Evolutionary conservation across 2,113 vertebrate genomes (phyloP).

Genomic region (Mormyrus iriodes): DNA sequence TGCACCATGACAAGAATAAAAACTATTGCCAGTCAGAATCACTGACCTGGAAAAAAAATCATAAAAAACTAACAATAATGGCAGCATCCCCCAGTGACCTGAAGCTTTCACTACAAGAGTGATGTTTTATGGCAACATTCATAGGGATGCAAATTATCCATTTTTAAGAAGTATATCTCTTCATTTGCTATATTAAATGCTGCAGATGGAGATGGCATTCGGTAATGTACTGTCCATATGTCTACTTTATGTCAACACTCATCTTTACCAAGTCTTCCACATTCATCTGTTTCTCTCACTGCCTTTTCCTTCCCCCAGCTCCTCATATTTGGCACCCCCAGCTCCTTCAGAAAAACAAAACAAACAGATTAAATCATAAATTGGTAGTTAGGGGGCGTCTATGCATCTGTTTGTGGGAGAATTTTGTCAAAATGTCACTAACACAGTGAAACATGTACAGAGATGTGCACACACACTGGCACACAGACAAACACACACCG

Average conservation of each 20-base stretch:
- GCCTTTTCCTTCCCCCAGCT: not conserved
- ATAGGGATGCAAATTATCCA: not conserved
- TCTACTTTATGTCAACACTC: not conserved
- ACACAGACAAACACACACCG: too few species aligned
- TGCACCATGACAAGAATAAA: not conserved
- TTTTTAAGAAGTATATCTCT: not conserved
- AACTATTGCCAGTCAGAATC: conserved; percentile 19
- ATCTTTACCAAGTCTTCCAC: not conserved
- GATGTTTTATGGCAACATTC: conserved; percentile 25
- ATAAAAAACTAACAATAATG: conserved; percentile 28
- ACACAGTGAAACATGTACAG: not conserved
- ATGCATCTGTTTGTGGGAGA: not conserved
- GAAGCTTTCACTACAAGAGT: conserved; percentile 24
- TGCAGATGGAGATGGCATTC: not conserved
- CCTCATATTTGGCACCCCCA: not conserved
- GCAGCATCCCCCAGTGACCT: conserved; percentile 18
- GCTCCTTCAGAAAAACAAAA: not conserved
- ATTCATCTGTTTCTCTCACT: not conserved
- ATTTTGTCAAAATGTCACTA: not conserved
- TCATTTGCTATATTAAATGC: conserved; percentile 2
- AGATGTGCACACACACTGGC: not conserved
- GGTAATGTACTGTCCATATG: not conserved
- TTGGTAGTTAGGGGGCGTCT: not conserved
- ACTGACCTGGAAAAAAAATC: conserved; percentile 20
- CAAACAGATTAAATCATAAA: not conserved